Evolutionary conservation across 2,113 vertebrate genomes (phyloP), one percentile per base, ranked within the genome.

Genomic region (Pelmatolapia mariae): DNA sequence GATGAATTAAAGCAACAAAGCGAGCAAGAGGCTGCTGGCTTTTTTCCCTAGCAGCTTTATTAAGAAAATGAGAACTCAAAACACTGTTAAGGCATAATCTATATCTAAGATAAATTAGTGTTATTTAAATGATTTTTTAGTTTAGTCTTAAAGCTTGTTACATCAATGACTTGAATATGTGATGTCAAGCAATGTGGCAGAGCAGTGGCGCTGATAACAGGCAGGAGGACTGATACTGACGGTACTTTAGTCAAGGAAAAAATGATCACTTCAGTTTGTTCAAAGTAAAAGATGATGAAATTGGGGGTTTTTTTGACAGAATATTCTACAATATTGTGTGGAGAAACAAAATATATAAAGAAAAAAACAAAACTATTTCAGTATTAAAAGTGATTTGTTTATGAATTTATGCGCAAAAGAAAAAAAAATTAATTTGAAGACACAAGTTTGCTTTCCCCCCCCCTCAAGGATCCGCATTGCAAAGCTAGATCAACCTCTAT

Each of bases 1-100:
- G 88, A 94, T 89, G 87, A 95, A 95, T 96, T 95, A 95, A 95
- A 95, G 84, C 85, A 90, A 91, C 93, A 95, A 93, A 94, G 90
- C 79, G 85, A 93, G 90, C 87, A 86, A 92, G 82, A 89, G 85
- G 86, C 88, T 61, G 83, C 78, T 59, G 76, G 81, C 40, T 87
- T 83, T 36, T 87, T 82, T 26, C 40, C 76, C 36, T 7, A 68
- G 68, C 33, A 83, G 81, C 57, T 91, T 86, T 89, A 90, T 88
- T 83, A 89, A 81, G 59, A 85, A 94, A 91, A 92, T 50, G 56
- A 87, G 45, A 87, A 89, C 85, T 90, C 86, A 87, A 92, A 89
- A 82, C 84, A 89, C 45, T 63, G 78, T 90, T 87, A 40, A 84
- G 66, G 80, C 45, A 84, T 36, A 89, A 87, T 88, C 80, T 63